Percentiles rank a stretch among this genome's conserved stretches.
phyloP scores from a whole-genome alignment of 2,888 invertebrate genomes.

The Muscina levida region DNA sequence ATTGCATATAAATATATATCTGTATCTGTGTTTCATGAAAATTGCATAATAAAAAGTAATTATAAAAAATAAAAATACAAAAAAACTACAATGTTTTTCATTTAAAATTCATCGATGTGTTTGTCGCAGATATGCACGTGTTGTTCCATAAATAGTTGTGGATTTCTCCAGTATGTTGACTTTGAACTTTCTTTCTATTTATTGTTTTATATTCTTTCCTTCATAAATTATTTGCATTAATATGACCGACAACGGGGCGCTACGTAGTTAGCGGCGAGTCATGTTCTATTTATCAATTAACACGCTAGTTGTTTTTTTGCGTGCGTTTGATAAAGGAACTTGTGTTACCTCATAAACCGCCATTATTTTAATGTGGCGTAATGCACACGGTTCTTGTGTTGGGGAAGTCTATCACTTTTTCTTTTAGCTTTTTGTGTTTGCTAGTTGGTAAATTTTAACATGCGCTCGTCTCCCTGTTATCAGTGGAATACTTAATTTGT shows the following conservation, averaged over 20 bases:
- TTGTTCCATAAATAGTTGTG: neutral
- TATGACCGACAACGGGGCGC: neutral
- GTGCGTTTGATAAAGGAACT: neutral
- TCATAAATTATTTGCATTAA: neutral
- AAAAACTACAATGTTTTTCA: constrained; percentile 17
- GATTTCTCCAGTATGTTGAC: no score
- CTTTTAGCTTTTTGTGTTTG: neutral
- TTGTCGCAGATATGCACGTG: neutral
- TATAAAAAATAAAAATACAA: constrained; percentile 34
- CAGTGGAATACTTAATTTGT: neutral
- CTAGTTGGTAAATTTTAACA: neutral
- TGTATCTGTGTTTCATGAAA: constrained; percentile 40
- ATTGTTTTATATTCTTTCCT: neutral
- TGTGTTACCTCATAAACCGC: neutral
- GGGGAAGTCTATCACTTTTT: neutral
- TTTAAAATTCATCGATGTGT: neutral
- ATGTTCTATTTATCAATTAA: neutral
- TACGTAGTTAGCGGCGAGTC: neutral
- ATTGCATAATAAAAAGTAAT: constrained; percentile 45
- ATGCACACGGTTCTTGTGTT: constrained; percentile 15
- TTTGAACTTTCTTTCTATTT: neutral
- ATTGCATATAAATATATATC: no score
- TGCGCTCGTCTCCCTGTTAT: neutral
- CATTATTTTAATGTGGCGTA: neutral
- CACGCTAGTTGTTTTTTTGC: no score